Base-by-base conservation (phyloP, 2,113 vertebrate genomes). In the Tiliqua scincoides region DNA sequence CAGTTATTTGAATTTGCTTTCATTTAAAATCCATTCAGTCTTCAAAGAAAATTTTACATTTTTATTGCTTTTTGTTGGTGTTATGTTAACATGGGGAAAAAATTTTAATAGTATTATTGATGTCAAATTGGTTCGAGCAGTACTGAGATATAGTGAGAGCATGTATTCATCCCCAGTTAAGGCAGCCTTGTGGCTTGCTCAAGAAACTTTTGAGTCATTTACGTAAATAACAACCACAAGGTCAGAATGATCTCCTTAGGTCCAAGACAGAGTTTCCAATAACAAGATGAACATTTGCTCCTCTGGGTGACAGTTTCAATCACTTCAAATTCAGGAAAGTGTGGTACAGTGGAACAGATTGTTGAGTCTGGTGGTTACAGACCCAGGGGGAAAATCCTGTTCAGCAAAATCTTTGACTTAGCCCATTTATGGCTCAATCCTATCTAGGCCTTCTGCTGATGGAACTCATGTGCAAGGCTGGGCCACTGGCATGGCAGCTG, bases 1-100 rank as follows among this genome's bases (percentile, higher is more conserved):
- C 43, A 14, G 1, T 87, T 40, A 1, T 40, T 76, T 3, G 0
- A 6, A 40, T 6, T 63, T 12, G 78, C 6, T 68, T 85, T 17
- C 25, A 20, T 79, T 87, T 85, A 70, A 65, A 2, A 2, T 77
- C 7, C 12, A 71, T 4, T n/a, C 35, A 61, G 1, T 76, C 88
- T 37, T 6, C 20, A 35, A 73, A 85, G 1, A 10, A 63, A 74
- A 37, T 80, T 32, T 73, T 48, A 14, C 0, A 7, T 6, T 3
- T 81, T 80, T 8, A 59, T 83, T 83, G n/a, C 67, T 72, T 71
- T 72, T 57, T 81, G 48, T 83, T 72, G 52, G 35, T 72, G 15
- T n/a, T 48, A 52, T 68, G 43, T 23, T 79, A 62, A 62, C 21
- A 79, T 62, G 61, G 9, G 30, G 21, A 21, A 40, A 18, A 14